A percentile compares a stretch with the other conserved stretches of the same genome.
These are phyloP conservation scores for Saccopteryx bilineata DNA, from an alignment of 2,113 vertebrate genomes.

Conservation along the genomic window DNA sequence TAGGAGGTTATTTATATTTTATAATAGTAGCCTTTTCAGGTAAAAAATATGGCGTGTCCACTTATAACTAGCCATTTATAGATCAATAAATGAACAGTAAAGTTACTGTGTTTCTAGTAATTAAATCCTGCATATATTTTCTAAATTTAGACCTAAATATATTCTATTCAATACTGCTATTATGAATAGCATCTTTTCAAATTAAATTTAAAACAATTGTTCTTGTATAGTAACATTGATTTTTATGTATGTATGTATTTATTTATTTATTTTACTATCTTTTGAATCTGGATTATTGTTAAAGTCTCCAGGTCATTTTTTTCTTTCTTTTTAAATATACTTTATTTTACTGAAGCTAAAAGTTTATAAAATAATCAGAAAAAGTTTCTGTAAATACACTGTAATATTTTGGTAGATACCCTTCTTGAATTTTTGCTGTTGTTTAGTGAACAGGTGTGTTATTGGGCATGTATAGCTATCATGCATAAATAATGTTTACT, in stretches of 20 bases:
- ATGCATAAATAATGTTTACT: background rate
- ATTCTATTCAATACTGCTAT: background rate
- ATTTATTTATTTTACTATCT: conserved; percentile 9
- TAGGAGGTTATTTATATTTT: background rate
- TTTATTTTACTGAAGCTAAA: conserved; percentile 33
- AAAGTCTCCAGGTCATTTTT: background rate
- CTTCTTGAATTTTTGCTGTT: background rate
- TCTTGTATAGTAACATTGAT: conserved; percentile 16
- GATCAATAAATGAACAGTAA: background rate
- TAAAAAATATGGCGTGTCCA: background rate
- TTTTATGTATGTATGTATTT: background rate
- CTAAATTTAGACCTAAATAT: background rate
- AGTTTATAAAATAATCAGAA: conserved; percentile 39
- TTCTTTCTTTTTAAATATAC: background rate
- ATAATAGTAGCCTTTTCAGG: background rate
- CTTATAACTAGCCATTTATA: background rate
- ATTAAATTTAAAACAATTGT: conserved; percentile 46
- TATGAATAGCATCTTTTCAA: background rate
- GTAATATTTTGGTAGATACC: background rate
- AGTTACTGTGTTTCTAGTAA: conserved; percentile 26
- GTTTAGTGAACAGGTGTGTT: background rate
- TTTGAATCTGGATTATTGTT: background rate
- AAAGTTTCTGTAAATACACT: background rate
- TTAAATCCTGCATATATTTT: conserved; percentile 40
- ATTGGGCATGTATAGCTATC: background rate